Base-by-base conservation (phyloP, 2,113 vertebrate species). In the Corvus hawaiiensis region DNA sequence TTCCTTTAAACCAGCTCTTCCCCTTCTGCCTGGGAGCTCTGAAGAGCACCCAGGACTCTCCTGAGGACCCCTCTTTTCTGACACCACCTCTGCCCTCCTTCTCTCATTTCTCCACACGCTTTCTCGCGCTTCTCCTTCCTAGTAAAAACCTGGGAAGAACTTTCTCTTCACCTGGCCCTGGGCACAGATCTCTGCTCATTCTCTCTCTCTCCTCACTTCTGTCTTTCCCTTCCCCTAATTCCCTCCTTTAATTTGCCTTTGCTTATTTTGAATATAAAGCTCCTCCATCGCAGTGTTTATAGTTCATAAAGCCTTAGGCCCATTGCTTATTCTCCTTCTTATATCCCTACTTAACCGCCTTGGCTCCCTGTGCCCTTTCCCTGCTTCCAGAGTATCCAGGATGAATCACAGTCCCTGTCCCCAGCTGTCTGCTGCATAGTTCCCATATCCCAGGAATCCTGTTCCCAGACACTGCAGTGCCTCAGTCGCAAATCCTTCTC, bases 241-340 rank as follows among this genome's bases (percentile, higher is more conserved):
- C 76, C 54, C 61, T 89, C 48, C 54, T 95, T 95, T 91, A 90
- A 94, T 95, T 90, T 93, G 85, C 84, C 83, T 96, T 86, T 96
- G 92, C 92, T 96, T 96, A 66, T 95, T 96, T 96, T 89, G 87
- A 93, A 48, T 94, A 69, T 85, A 95, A 59, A 94, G 77, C 91
- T 93, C 58, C 68, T 80, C 82, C 86, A 78, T 55, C 17, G 6
- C 77, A 86, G 58, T 97, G 94, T 97, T 97, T 97, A 96, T 2
- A 94, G 64, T 93, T 93, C 81, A 76, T 6, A 91, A 91, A 96
- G 86, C 95, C 96, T 90, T 5, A 39, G 74, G 77, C 71, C 89
- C 68, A 4, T 66, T 92, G 92, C 96, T 95, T 94, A 78, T 89
- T 91, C 93, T 75, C 71, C 46, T 82, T 7, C 32, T 87, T 44